phyloP scores from a whole-genome alignment of 2,113 vertebrate genomes.

The Mormyrus lacerda region DNA sequence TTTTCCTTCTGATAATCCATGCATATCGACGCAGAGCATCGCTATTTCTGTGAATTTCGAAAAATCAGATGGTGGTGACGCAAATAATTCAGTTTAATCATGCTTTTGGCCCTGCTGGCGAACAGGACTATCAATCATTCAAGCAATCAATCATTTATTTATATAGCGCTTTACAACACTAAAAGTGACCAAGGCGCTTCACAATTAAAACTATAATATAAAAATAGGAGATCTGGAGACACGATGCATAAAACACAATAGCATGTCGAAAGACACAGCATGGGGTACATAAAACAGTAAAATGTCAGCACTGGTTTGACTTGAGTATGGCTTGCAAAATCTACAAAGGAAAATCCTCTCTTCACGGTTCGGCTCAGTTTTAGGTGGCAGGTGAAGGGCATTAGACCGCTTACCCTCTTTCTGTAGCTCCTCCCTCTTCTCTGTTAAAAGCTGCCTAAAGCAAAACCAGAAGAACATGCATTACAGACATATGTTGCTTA shows the following conservation, averaged over 20 bases:
- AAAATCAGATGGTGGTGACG: not conserved
- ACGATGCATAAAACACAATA: no score
- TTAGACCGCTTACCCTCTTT: not conserved
- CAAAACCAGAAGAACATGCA: not conserved
- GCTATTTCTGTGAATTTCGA: not conserved
- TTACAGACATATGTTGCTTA: not conserved
- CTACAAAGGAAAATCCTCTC: not conserved
- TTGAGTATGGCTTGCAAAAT: not conserved
- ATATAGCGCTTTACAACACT: no score
- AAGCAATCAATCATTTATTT: no score
- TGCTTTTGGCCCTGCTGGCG: not conserved
- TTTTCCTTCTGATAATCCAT: not conserved
- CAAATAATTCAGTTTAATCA: not conserved
- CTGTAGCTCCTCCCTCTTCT: not conserved
- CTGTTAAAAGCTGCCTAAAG: not conserved
- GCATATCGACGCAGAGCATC: not conserved
- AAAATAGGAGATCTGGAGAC: no score
- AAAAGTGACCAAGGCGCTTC: no score
- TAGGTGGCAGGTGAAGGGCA: not conserved
- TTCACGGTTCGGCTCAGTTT: not conserved
- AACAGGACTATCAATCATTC: no score
- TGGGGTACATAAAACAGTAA: no score
- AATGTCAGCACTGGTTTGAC: not conserved
- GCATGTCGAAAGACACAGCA: no score
- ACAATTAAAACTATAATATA: no score